phyloP scores from a whole-genome alignment of 2,797 vertebrate genomes.

The Tarsius wallacei region DNA sequence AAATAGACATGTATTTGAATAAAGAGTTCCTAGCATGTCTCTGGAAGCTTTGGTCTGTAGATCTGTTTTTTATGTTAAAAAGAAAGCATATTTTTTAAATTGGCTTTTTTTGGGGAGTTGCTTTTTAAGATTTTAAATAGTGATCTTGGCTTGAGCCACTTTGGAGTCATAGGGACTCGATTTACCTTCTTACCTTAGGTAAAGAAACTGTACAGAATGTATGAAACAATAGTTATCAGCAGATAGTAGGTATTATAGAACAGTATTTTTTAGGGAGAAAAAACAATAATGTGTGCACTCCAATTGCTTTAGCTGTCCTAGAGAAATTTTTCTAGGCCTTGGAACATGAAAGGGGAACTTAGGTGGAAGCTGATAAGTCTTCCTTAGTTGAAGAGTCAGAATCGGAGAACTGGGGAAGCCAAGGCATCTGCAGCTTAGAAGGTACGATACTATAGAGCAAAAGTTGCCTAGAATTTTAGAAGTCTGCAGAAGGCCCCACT shows the following conservation, averaged over 20 bases:
- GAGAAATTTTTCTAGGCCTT: not conserved
- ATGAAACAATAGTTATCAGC: not conserved
- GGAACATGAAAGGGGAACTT: not conserved
- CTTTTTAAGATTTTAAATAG: slow-evolving; percentile 24
- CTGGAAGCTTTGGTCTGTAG: not conserved
- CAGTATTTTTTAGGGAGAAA: not conserved
- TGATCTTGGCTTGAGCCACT: not conserved
- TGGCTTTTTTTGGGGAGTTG: not conserved
- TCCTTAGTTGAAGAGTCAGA: not conserved
- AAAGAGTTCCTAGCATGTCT: not conserved
- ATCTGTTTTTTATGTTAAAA: not conserved
- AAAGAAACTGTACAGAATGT: not conserved
- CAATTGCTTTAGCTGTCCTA: not conserved
- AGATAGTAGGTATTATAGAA: not conserved
- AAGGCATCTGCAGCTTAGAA: not conserved
- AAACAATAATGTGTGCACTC: not conserved
- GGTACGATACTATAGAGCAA: not conserved
- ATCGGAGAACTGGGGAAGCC: not conserved
- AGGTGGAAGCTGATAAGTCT: not conserved
- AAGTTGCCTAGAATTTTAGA: not conserved
- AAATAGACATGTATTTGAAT: not conserved
- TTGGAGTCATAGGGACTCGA: not conserved
- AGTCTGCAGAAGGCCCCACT: not conserved
- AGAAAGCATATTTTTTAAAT: not conserved
- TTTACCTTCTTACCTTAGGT: not conserved